Percentiles rank a stretch among this genome's conserved stretches.
phyloP scores from a whole-genome alignment of 2,797 vertebrate species.

The Hippoglossus hippoglossus region DNA sequence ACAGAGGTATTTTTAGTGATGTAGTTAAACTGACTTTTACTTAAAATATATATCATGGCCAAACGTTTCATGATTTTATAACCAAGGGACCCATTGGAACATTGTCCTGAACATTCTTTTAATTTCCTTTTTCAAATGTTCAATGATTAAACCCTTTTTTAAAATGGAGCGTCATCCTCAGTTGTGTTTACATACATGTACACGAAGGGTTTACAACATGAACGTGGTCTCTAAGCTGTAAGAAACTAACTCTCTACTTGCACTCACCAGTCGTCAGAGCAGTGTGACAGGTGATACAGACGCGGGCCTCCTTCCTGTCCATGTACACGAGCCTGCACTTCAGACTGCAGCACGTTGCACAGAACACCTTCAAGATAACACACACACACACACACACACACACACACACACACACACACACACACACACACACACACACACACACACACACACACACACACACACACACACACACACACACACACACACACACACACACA shows the following conservation, averaged over 20 bases:
- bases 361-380: conserved; percentile 89
- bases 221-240: neutral
- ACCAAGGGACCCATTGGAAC: no score
- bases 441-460: neutral
- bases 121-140: no score
- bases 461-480: neutral
- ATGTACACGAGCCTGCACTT: conserved; percentile 95
- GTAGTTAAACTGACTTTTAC: no score
- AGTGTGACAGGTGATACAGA: conserved; percentile 96
- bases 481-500: neutral
- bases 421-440: neutral
- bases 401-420: no score
- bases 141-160: no score
- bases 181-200: neutral
- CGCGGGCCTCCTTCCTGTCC: conserved; percentile 96
- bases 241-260: neutral
- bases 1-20: no score
- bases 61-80: no score
- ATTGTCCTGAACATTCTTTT: no score
- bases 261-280: conserved; percentile 92
- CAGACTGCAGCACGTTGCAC: conserved; percentile 94
- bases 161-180: neutral
- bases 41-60: no score
- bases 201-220: neutral
- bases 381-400: neutral